Evolutionary conservation across 2,888 invertebrate species (phyloP).

Genomic region (Furcula furcula): DNA sequence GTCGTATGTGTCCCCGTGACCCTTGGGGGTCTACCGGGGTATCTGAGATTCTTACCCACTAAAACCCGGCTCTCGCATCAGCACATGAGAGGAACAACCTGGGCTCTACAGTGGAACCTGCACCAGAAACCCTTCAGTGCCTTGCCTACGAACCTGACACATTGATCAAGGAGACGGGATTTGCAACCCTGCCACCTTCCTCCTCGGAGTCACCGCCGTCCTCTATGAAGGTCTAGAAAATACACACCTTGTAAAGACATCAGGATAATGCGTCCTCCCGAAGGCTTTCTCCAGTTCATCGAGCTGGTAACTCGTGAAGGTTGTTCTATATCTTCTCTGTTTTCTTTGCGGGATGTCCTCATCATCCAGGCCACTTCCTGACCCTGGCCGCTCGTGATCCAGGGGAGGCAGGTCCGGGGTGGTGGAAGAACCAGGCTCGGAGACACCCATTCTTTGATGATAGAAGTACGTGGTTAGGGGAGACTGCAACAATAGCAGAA

Average conservation of each 20-base stretch:
- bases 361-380: constrained; percentile 78
- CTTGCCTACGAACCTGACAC: too few species aligned
- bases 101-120: too few species aligned
- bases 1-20: too few species aligned
- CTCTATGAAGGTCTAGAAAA: too few species aligned
- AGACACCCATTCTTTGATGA: constrained; percentile 59
- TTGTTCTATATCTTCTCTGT: constrained; percentile 95
- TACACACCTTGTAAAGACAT: constrained; percentile 95
- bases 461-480: background rate
- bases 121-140: too few species aligned
- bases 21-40: too few species aligned
- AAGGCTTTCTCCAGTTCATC: constrained; percentile 98
- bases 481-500: background rate
- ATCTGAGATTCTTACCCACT: too few species aligned
- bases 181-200: too few species aligned
- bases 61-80: too few species aligned
- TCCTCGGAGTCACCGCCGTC: too few species aligned
- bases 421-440: constrained; percentile 61
- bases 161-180: too few species aligned
- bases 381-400: constrained; percentile 63
- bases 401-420: constrained; percentile 58
- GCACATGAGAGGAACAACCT: too few species aligned
- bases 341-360: constrained; percentile 94
- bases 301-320: constrained; percentile 96
- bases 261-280: constrained; percentile 98